These are phyloP conservation scores for Lineus longissimus DNA, from an alignment of 1,140 invertebrate species.

Conservation along the genomic window DNA sequence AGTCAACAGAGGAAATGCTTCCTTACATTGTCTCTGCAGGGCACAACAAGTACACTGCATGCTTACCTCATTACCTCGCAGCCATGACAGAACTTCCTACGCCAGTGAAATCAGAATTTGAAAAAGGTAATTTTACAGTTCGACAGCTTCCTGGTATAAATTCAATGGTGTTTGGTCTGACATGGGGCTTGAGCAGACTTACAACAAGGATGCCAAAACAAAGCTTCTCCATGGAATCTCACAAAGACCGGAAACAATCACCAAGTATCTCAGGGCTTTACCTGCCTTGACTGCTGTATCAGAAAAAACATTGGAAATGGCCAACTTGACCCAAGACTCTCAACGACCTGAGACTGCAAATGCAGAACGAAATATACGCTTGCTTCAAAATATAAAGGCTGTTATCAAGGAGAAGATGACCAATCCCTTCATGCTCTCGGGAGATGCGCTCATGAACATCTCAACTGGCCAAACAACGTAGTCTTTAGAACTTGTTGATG, in stretches of 20 bases:
- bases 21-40: not conserved
- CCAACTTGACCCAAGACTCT: not conserved
- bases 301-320: not conserved
- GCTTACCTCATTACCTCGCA: not conserved
- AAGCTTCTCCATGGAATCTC: not conserved
- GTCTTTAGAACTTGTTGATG: not conserved
- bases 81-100: not conserved
- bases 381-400: not conserved
- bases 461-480: not conserved
- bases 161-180: slow-evolving; percentile 8
- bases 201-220: not conserved
- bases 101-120: not conserved
- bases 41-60: not conserved
- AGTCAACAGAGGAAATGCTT: not conserved
- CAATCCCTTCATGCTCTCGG: not conserved
- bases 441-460: not conserved
- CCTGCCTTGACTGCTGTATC: not conserved
- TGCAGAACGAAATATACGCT: not conserved
- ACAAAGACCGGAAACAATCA: not conserved
- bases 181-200: not conserved
- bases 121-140: slow-evolving; percentile 4
- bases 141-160: too few species aligned
- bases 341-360: not conserved
- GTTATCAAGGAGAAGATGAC: not conserved
- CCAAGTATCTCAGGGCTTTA: not conserved